A percentile compares a stretch with the other conserved stretches of the same genome.
Evolutionary conservation across 2,113 vertebrate genomes (phyloP).

Genomic region (Hydrochoerus hydrochaeris): DNA sequence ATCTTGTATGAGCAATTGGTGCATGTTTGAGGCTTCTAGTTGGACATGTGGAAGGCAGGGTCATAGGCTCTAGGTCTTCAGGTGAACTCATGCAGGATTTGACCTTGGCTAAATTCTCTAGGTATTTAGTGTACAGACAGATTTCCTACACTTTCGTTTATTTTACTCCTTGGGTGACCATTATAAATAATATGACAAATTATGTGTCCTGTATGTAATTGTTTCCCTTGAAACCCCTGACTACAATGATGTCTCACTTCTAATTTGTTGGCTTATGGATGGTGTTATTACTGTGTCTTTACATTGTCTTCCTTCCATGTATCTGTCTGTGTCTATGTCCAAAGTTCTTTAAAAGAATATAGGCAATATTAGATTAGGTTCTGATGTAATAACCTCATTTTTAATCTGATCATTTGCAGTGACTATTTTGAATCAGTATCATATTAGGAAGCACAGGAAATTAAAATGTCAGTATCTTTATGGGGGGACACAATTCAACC

Average conservation of each 20-base stretch:
- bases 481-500: background rate
- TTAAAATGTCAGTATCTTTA: background rate
- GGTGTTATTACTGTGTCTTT: background rate
- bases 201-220: no score
- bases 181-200: no score
- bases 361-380: background rate
- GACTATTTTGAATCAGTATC: background rate
- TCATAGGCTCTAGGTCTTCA: no score
- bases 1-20: no score
- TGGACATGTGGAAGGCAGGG: no score
- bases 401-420: background rate
- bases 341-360: background rate
- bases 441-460: background rate
- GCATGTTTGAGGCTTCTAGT: no score
- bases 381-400: background rate
- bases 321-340: background rate
- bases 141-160: no score
- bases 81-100: no score
- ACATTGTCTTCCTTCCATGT: background rate
- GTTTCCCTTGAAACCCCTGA: no score
- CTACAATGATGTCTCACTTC: background rate
- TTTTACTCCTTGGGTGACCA: no score
- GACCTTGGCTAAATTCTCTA: no score
- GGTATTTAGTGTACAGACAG: no score
- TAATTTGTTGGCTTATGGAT: background rate